Percentiles rank a stretch among this genome's conserved stretches.
Conservation (phyloP, 2,113 vertebrate species). For the Callopanchax toddi region DNA sequence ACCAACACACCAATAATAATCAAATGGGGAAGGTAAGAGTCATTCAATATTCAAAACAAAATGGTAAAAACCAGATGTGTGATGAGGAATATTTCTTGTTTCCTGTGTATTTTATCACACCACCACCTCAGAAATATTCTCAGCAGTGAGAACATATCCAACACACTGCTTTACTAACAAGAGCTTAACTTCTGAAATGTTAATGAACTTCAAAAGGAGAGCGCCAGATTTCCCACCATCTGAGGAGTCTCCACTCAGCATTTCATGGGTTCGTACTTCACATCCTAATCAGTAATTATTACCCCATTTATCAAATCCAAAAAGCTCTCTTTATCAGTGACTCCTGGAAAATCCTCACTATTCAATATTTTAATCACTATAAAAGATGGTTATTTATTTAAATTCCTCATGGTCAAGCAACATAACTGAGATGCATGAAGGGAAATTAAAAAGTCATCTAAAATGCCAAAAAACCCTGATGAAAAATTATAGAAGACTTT, state of each 20-base stretch:
- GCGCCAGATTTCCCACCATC: constrained; percentile 6
- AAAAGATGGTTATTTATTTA: background rate
- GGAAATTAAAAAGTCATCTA: no score
- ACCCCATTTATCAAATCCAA: background rate
- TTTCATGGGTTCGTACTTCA: constrained; percentile 17
- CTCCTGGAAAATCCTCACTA: constrained; percentile 8
- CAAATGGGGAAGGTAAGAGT: no score
- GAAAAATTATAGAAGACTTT: background rate
- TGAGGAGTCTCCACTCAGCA: constrained; percentile 31
- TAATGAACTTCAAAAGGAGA: constrained; percentile 24
- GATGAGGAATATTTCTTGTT: background rate
- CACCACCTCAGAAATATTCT: background rate
- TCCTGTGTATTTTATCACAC: background rate
- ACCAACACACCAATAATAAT: no score
- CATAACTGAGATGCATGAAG: background rate
- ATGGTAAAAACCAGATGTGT: no score
- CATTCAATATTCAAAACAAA: no score
- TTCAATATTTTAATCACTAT: constrained; percentile 5
- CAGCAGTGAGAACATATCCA: background rate
- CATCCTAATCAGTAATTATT: background rate
- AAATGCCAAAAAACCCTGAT: background rate
- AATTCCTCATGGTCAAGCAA: constrained; percentile 6
- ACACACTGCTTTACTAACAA: constrained; percentile 1
- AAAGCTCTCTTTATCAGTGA: constrained; percentile 13
- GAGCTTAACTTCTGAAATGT: constrained; percentile 27